Conservation (phyloP, 2,888 invertebrate genomes). For the Hanleya hanleyi region DNA sequence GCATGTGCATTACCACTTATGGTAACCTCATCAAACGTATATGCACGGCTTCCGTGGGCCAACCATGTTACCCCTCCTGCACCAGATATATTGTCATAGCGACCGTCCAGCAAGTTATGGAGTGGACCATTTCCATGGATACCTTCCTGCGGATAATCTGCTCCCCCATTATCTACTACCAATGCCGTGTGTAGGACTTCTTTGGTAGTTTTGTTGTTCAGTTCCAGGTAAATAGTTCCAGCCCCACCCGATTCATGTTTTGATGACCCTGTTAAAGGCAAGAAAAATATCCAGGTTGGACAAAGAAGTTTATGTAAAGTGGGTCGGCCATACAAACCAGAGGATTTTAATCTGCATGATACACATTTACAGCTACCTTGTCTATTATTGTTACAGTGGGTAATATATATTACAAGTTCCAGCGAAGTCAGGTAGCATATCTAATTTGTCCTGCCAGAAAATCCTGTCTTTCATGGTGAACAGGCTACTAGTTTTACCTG, state of each 20-base stretch:
- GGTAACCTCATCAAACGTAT: conserved; percentile 44
- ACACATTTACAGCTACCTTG: too few species aligned
- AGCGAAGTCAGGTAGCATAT: too few species aligned
- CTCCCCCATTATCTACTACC: conserved; percentile 49
- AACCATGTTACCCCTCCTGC: conserved; percentile 59
- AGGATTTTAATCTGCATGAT: too few species aligned
- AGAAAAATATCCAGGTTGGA: too few species aligned
- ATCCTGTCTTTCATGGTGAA: too few species aligned
- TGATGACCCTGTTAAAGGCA: conserved; percentile 41
- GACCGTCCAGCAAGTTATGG: conserved; percentile 46
- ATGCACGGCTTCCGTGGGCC: conserved; percentile 32
- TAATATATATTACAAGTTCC: too few species aligned
- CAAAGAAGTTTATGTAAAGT: too few species aligned
- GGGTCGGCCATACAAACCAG: too few species aligned
- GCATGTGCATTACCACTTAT: conserved; percentile 56
- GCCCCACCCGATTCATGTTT: conserved; percentile 53
- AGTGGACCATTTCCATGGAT: conserved; percentile 30
- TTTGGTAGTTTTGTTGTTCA: conserved; percentile 37
- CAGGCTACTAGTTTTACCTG: too few species aligned
- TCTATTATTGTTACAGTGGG: too few species aligned
- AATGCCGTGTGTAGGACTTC: conserved; percentile 33
- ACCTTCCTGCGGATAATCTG: conserved; percentile 44
- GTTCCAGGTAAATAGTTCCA: conserved; percentile 52
- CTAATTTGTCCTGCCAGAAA: too few species aligned
- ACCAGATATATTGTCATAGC: conserved; percentile 43